A percentile compares a stretch with the other conserved stretches of the same genome.
These are phyloP conservation scores for Apus apus DNA, from an alignment of 2,113 vertebrate genomes.

Conservation along the genomic window DNA sequence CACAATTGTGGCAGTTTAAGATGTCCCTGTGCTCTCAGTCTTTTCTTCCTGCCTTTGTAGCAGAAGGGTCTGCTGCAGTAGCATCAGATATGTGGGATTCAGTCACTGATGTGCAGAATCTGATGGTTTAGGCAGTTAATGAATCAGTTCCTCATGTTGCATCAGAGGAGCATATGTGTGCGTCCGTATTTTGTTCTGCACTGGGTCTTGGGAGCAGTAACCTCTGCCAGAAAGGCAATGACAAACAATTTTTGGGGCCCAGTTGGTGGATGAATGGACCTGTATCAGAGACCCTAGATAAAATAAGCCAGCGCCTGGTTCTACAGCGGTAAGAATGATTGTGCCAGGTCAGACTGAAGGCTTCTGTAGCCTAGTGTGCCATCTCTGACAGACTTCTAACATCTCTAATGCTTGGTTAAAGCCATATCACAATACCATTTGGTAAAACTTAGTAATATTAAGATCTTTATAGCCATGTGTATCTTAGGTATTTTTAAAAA, in stretches of 20 bases:
- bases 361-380: neutral
- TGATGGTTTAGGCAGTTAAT: neutral
- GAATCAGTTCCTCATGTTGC: neutral
- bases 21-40: neutral
- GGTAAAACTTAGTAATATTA: neutral
- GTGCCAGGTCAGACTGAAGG: neutral
- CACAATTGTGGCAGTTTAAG: neutral
- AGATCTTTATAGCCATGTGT: neutral
- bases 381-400: neutral
- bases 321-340: fast-evolving
- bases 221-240: neutral
- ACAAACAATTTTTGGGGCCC: neutral
- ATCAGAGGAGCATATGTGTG: fast-evolving
- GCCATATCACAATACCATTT: too few relatives aligned
- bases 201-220: neutral
- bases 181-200: fast-evolving
- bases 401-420: neutral
- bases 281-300: neutral
- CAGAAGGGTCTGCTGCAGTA: neutral
- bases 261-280: neutral
- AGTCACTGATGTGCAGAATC: neutral
- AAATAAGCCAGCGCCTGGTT: neutral
- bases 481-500: neutral
- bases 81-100: neutral
- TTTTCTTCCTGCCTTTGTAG: neutral